Conservation (phyloP, 2,888 invertebrate genomes). For the Dasysyrphus tricinctus region DNA sequence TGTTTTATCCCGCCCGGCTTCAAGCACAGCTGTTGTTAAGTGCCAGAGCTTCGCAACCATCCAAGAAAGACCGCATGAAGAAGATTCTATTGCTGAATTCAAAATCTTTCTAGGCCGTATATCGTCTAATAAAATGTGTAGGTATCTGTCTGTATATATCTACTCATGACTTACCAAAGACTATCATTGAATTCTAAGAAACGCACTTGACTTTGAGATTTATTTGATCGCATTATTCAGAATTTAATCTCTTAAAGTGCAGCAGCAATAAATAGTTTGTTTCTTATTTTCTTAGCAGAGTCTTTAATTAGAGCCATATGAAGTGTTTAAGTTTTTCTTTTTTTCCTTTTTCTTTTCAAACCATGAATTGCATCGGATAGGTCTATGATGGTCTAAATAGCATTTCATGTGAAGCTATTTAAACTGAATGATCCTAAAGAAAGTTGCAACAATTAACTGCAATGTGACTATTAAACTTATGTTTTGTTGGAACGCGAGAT, state of each 20-base stretch:
- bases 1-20: constrained; percentile 59
- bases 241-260: constrained; percentile 69
- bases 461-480: constrained; percentile 33
- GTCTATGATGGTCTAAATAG: constrained; percentile 56
- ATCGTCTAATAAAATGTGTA: not conserved
- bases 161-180: not conserved
- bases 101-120: constrained; percentile 22
- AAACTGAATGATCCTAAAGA: constrained; percentile 39
- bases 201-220: constrained; percentile 74
- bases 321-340: constrained; percentile 34
- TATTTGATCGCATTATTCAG: constrained; percentile 74
- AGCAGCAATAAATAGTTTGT: constrained; percentile 67
- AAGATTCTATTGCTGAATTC: constrained; percentile 51
- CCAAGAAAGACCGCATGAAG: constrained; percentile 16
- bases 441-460: constrained; percentile 57
- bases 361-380: not conserved
- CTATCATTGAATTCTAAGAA: constrained; percentile 53
- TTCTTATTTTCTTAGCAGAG: constrained; percentile 17
- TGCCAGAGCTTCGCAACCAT: not conserved
- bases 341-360: not conserved
- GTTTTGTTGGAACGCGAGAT: constrained; percentile 30
- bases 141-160: not conserved
- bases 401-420: constrained; percentile 45
- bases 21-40: constrained; percentile 39
- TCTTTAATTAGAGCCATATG: constrained; percentile 62